Base-by-base conservation (phyloP, 2,113 vertebrate genomes). In the Corydoras sp. region DNA sequence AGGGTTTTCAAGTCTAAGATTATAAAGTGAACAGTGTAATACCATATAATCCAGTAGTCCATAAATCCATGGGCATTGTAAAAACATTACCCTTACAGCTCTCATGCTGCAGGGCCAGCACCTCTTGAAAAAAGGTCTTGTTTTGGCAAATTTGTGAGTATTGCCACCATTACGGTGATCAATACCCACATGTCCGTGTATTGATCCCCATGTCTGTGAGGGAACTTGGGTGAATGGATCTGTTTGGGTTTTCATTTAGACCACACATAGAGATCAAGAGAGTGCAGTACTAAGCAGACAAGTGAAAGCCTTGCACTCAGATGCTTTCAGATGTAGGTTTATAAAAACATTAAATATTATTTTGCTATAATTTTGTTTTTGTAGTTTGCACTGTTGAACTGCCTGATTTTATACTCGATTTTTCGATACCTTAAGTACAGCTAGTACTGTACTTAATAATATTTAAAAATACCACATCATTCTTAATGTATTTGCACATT, bases 191-290 rank as follows among this genome's bases (percentile, higher is more conserved):
- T 71, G 77, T 77, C 72, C 69, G 60, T 56, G 69, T 81, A 79
- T 79, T 77, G 75, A 79, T 81, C 75, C 69, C 30, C 35, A 56
- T 67, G 76, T 79, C 77, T 76, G 77, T 72, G 77, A 69, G 68
- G 72, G 77, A 79, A 79, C 74, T 74, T 76, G 74, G 58, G 74
- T 72, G 73, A 76, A 81, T 78, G 76, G 80, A 76, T 81, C 79
- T 80, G 79, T 80, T 80, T 80, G 73, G 76, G 79, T 77, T 80
- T 78, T 79, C 74, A 78, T 72, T 77, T 75, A 80, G 74, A 77
- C 69, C 69, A 78, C 51, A 80, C 79, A 77, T 73, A 62, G 58
- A 61, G 79, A 80, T 73, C 69, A 72, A 65, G 60, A 62, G 73
- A 68, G 76, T 66, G 77, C 66, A 66, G 69, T 32, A 58, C 73